Conservation (phyloP, 2,888 invertebrate species). For the Phymatocera aterrima region DNA sequence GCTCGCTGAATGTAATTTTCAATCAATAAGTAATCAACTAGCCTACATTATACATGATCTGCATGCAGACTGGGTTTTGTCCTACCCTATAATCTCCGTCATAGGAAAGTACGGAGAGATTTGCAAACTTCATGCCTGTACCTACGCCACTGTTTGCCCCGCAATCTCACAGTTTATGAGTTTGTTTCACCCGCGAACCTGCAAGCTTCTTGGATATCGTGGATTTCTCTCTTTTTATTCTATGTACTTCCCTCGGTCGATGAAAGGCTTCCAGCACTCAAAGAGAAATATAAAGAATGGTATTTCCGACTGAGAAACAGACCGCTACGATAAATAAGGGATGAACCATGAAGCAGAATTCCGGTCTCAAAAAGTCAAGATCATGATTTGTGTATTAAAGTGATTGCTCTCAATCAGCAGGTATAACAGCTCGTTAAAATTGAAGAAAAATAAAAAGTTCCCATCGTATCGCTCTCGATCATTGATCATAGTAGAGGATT, state of each 20-base stretch:
- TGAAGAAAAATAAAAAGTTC: no score
- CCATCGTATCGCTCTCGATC: neutral
- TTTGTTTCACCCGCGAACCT: neutral
- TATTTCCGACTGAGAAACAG: neutral
- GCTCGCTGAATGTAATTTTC: no score
- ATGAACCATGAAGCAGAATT: neutral
- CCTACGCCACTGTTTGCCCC: neutral
- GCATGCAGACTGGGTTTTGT: no score
- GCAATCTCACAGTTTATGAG: constrained; percentile 5
- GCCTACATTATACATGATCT: no score
- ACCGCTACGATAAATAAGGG: neutral
- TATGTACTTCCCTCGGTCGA: neutral
- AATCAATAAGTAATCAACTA: no score
- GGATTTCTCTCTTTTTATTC: neutral
- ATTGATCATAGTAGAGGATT: neutral
- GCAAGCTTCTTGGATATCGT: constrained; percentile 10
- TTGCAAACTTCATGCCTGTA: neutral
- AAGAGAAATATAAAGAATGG: neutral
- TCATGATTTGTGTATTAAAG: no score
- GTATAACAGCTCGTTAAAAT: no score
- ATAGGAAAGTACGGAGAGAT: neutral
- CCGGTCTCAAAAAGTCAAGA: neutral
- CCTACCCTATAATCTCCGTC: no score
- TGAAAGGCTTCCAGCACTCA: no score
- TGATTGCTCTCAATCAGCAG: no score